These are phyloP conservation scores for Australoheros scitulus DNA, from an alignment of 2,113 vertebrate genomes.

Conservation along the genomic window DNA sequence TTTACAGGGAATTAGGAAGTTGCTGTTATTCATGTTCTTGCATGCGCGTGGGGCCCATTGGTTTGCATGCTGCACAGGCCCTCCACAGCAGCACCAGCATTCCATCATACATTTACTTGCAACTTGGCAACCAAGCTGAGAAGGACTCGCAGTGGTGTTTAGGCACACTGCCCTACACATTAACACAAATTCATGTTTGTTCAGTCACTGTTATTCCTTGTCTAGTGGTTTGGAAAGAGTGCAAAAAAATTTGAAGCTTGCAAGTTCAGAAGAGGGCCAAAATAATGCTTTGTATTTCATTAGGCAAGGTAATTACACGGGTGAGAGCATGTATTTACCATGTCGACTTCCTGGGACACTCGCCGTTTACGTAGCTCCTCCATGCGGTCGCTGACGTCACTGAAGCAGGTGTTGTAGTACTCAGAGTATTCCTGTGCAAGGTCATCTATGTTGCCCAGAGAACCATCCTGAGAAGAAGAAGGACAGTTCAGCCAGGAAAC, in stretches of 20 bases:
- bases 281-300: background rate
- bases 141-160: conserved; percentile 18
- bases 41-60: background rate
- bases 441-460: conserved; percentile 97
- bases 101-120: conserved; percentile 57
- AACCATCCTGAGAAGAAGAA: conserved; percentile 87
- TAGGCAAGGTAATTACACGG: background rate
- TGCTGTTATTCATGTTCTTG: background rate
- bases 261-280: background rate
- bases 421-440: conserved; percentile 96
- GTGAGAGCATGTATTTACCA: conserved; percentile 77
- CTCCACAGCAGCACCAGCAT: conserved; percentile 65
- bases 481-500: conserved; percentile 3
- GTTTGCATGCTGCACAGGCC: background rate
- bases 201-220: background rate
- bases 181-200: conserved; percentile 16
- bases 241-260: background rate
- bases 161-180: conserved; percentile 15
- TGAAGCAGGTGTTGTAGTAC: conserved; percentile 96
- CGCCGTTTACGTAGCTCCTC: conserved; percentile 93
- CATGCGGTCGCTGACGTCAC: conserved; percentile 94
- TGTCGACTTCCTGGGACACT: conserved; percentile 92
- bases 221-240: conserved; percentile 11
- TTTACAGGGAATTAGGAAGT: conserved; percentile 13
- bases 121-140: conserved; percentile 74